Conservation (phyloP, 2,888 invertebrate genomes). For the Gastracanthus pulcherrimus region DNA sequence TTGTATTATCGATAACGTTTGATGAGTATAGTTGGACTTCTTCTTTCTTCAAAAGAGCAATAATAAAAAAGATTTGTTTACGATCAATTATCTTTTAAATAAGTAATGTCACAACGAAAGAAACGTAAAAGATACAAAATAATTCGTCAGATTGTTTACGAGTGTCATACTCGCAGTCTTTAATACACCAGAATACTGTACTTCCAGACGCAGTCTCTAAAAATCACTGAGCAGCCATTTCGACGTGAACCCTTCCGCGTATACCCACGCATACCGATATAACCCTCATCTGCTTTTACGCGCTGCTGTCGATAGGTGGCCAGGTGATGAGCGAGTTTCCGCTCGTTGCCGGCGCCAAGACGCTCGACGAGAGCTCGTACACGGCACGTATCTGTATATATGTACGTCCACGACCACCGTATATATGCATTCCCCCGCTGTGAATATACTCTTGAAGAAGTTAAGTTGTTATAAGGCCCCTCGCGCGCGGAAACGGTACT, state of each 20-base stretch:
- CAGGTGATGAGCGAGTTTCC: slow-evolving; percentile 44
- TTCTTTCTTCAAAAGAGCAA: too few species aligned
- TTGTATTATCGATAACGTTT: too few species aligned
- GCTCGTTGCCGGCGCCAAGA: slow-evolving; percentile 25
- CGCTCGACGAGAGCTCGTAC: background rate
- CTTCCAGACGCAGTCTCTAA: too few species aligned
- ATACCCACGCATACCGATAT: background rate
- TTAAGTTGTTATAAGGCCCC: slow-evolving; percentile 36
- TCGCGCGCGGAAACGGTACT: slow-evolving; percentile 41
- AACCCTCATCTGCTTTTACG: background rate
- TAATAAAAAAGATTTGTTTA: too few species aligned
- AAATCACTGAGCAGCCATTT: background rate
- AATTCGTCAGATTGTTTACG: too few species aligned
- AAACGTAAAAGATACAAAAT: too few species aligned
- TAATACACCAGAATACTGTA: too few species aligned
- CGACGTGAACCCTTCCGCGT: background rate
- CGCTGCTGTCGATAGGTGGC: background rate
- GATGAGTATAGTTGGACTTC: too few species aligned
- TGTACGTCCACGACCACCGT: background rate
- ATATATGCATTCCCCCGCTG: slow-evolving; percentile 33
- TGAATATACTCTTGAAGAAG: slow-evolving; percentile 40
- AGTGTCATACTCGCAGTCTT: too few species aligned
- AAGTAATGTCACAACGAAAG: too few species aligned
- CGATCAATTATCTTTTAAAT: too few species aligned
- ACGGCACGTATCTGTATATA: background rate